Percentiles rank a stretch among this genome's conserved stretches.
Conservation (phyloP, 2,797 vertebrate species). For the Phaenicophaeus curvirostris region DNA sequence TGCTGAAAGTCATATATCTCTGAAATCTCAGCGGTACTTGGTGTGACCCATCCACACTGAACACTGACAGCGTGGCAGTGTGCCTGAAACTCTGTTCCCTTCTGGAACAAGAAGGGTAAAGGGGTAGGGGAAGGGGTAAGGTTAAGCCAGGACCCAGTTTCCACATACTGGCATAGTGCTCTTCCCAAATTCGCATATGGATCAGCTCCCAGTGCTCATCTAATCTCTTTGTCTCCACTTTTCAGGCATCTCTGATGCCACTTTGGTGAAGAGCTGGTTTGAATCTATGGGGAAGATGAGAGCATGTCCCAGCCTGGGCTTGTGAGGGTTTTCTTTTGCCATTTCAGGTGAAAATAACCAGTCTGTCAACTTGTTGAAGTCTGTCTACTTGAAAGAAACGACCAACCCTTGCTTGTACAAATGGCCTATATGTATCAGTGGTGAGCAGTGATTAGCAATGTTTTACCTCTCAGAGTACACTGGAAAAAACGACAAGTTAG, state of each 20-base stretch:
- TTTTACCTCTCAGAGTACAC: not conserved
- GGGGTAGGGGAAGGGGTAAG: no score
- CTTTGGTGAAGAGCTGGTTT: no score
- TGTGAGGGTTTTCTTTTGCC: no score
- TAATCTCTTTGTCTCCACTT: not conserved
- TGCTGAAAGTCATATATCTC: not conserved
- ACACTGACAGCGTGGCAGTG: rapidly evolving
- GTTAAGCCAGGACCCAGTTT: not conserved
- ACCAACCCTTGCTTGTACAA: no score
- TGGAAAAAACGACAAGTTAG: rapidly evolving
- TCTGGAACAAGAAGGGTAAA: no score
- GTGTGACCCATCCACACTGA: not conserved
- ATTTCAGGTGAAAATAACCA: no score
- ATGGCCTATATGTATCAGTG: no score
- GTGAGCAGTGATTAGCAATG: no score
- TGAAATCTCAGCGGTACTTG: not conserved
- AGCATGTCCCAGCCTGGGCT: no score
- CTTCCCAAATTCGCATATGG: not conserved
- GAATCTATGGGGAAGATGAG: no score
- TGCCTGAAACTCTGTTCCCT: not conserved
- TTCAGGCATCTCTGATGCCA: not conserved
- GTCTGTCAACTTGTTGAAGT: no score
- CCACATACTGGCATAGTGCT: not conserved
- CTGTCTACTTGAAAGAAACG: no score
- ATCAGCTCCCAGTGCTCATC: not conserved